These are phyloP conservation scores for Ondatra zibethicus DNA, from an alignment of 2,113 vertebrate genomes.

Conservation along the genomic window DNA sequence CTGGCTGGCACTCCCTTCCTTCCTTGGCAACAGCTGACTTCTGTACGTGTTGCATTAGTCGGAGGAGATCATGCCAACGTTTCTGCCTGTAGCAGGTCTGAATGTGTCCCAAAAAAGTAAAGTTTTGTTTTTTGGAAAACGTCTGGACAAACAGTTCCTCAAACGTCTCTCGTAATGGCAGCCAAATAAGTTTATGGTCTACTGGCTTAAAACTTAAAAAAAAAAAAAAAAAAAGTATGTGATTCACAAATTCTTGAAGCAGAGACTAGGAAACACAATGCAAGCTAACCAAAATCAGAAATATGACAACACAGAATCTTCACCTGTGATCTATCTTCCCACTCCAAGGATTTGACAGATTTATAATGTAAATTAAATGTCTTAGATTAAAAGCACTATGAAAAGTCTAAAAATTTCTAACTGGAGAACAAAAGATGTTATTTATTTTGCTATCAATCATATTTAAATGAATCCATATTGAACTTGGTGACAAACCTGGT, in stretches of 20 bases:
- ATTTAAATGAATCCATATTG: neutral
- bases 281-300: constrained; percentile 47
- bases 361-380: neutral
- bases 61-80: constrained; percentile 96
- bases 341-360: neutral
- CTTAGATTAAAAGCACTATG: neutral
- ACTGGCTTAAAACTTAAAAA: constrained; percentile 95
- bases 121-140: constrained; percentile 97
- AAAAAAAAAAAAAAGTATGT: constrained; percentile 40
- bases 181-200: constrained; percentile 94
- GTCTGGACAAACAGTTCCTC: constrained; percentile 97
- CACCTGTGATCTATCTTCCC: neutral
- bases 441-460: constrained; percentile 30
- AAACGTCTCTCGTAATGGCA: constrained; percentile 95
- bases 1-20: constrained; percentile 89
- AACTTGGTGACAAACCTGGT: neutral
- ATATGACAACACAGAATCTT: neutral
- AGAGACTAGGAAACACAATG: neutral
- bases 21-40: constrained; percentile 93
- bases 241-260: constrained; percentile 44
- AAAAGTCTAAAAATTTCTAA: neutral
- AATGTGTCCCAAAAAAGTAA: constrained; percentile 96
- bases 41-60: constrained; percentile 97
- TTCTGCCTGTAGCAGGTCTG: constrained; percentile 97
- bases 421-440: neutral